Evolutionary conservation across 2,888 invertebrate genomes (phyloP).

Genomic region (Drosophila greeni): DNA sequence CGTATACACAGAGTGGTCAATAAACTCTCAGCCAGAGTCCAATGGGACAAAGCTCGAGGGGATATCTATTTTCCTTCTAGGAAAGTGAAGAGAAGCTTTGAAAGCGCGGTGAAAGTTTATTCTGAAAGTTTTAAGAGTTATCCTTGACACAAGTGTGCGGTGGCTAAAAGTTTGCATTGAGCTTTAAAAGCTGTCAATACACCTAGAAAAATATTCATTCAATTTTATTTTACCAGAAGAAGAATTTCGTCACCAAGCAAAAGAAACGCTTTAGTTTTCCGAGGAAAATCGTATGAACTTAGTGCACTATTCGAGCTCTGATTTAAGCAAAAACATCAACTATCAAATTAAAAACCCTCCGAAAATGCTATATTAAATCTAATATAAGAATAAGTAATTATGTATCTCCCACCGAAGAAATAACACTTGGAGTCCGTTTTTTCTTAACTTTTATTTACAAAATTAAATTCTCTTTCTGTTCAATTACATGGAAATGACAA

Average conservation of each 20-base stretch:
- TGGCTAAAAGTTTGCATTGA: not conserved
- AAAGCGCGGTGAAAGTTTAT: not conserved
- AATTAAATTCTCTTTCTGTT: constrained; percentile 57
- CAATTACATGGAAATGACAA: constrained; percentile 44
- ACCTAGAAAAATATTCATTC: not conserved
- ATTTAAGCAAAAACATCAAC: too few relatives aligned
- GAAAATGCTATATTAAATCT: not conserved
- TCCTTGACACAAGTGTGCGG: not conserved
- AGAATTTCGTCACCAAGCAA: too few relatives aligned
- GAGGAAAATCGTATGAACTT: too few relatives aligned
- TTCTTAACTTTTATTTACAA: constrained; percentile 69
- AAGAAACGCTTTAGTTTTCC: too few relatives aligned
- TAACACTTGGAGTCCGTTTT: constrained; percentile 34
- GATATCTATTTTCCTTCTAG: not conserved
- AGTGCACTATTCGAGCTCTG: too few relatives aligned
- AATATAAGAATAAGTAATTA: fast-evolving
- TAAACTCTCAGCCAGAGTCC: constrained; percentile 8
- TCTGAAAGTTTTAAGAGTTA: not conserved
- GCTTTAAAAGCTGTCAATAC: not conserved
- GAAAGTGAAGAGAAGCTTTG: not conserved
- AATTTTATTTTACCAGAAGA: not conserved
- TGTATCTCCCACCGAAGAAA: not conserved
- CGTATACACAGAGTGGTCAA: constrained; percentile 17
- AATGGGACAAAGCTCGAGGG: constrained; percentile 5
- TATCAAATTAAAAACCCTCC: not conserved